These are phyloP conservation scores for Phylloscopus trochiloides DNA, from an alignment of 2,113 vertebrate species.

Conservation along the genomic window DNA sequence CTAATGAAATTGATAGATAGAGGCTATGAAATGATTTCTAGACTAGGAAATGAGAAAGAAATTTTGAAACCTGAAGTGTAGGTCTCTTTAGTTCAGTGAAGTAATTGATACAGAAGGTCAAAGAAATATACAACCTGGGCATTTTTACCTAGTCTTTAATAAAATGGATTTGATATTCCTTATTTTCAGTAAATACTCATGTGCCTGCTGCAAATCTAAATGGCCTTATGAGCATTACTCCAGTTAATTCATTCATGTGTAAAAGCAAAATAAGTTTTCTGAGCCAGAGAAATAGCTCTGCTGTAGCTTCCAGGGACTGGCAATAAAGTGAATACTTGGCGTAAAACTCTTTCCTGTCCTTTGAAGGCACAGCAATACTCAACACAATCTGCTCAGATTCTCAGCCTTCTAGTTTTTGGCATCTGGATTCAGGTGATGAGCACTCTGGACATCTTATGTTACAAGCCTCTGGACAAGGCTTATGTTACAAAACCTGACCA, in stretches of 20 bases:
- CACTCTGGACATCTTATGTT: not conserved
- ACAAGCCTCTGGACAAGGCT: not conserved
- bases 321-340: slow-evolving; percentile 22
- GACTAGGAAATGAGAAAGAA: not conserved
- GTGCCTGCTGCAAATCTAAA: not conserved
- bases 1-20: not conserved
- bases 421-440: not conserved
- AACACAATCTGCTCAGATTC: not conserved
- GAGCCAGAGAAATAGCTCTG: not conserved
- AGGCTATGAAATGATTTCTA: not conserved
- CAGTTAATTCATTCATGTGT: not conserved
- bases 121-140: not conserved
- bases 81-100: not conserved
- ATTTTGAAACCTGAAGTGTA: not conserved
- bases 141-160: not conserved
- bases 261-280: not conserved
- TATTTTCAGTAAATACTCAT: not conserved
- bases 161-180: not conserved
- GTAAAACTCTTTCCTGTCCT: not conserved
- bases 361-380: not conserved
- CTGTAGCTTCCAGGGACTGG: not conserved
- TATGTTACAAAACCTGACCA: not conserved
- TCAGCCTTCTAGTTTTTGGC: not conserved
- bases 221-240: not conserved
- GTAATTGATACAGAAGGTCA: not conserved